Percentiles rank a stretch among this genome's conserved stretches.
Evolutionary conservation across 2,797 vertebrate genomes (phyloP).

Genomic region (Botia kubotai): DNA sequence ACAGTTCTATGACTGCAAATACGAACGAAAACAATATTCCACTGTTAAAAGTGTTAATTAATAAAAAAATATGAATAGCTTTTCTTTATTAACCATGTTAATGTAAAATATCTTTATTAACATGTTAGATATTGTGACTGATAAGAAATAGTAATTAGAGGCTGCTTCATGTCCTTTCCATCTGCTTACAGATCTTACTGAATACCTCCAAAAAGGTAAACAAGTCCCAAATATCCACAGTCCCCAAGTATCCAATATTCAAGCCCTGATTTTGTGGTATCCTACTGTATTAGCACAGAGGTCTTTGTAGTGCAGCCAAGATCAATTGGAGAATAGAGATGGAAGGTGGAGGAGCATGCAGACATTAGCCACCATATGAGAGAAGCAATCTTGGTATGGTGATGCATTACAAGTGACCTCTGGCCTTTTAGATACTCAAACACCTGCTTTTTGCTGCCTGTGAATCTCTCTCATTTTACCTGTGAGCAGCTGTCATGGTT

Average conservation of each 20-base stretch:
- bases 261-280: conserved; percentile 10
- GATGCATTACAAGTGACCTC: conserved; percentile 41
- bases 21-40: too few relatives aligned
- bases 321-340: conserved; percentile 32
- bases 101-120: too few relatives aligned
- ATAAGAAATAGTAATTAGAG: conserved; percentile 49
- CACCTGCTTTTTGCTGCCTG: background rate
- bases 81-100: too few relatives aligned
- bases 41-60: too few relatives aligned
- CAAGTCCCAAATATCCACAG: too few relatives aligned
- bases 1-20: too few relatives aligned
- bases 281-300: background rate
- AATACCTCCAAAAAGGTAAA: conserved; percentile 38
- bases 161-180: conserved; percentile 24
- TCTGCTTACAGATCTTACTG: conserved; percentile 45
- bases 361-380: conserved; percentile 38
- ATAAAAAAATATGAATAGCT: too few relatives aligned
- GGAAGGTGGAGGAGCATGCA: background rate
- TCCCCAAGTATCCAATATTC: background rate
- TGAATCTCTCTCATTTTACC: background rate
- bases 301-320: conserved; percentile 13
- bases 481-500: background rate
- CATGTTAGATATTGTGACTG: background rate
- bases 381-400: conserved; percentile 45
- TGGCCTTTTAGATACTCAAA: conserved; percentile 18